Evolutionary conservation across 2,888 invertebrate species (phyloP).

Genomic region (Clepsis dumicolana): DNA sequence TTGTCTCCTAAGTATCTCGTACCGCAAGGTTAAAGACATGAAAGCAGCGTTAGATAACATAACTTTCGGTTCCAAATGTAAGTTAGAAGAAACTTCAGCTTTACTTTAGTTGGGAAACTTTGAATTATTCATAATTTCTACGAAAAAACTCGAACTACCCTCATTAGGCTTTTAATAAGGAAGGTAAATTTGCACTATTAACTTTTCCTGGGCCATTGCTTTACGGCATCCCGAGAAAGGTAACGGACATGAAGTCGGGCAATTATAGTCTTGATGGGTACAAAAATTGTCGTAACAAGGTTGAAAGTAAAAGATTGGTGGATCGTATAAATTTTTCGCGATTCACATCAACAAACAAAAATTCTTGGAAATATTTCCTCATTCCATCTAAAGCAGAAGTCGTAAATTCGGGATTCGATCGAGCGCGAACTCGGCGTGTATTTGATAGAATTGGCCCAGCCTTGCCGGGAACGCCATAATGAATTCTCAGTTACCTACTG

Average conservation of each 20-base stretch:
- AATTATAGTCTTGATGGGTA: conserved; percentile 8
- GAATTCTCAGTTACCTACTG: conserved; percentile 32
- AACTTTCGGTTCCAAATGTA: conserved; percentile 34
- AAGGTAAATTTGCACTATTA: conserved; percentile 37
- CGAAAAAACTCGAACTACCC: conserved; percentile 30
- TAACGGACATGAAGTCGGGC: neutral
- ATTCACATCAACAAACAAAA: conserved; percentile 7
- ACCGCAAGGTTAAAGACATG: conserved; percentile 26
- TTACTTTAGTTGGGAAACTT: conserved; percentile 36
- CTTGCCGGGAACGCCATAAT: conserved; percentile 28
- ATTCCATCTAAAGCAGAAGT: conserved; percentile 26
- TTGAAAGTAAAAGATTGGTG: conserved; percentile 14
- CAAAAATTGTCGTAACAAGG: neutral
- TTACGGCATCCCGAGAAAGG: conserved; percentile 1
- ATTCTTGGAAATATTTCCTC: conserved; percentile 20
- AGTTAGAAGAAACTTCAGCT: conserved; percentile 33
- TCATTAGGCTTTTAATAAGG: no score
- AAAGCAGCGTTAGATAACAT: conserved; percentile 35
- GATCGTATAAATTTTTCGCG: neutral
- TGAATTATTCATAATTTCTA: conserved; percentile 42
- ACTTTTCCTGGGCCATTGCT: conserved; percentile 19
- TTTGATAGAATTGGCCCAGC: conserved; percentile 35
- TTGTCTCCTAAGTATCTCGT: conserved; percentile 21
- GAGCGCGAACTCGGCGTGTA: conserved; percentile 26
- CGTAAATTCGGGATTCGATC: conserved; percentile 30